Conservation (phyloP, 2,797 vertebrate genomes). For the Strix occidentalis region DNA sequence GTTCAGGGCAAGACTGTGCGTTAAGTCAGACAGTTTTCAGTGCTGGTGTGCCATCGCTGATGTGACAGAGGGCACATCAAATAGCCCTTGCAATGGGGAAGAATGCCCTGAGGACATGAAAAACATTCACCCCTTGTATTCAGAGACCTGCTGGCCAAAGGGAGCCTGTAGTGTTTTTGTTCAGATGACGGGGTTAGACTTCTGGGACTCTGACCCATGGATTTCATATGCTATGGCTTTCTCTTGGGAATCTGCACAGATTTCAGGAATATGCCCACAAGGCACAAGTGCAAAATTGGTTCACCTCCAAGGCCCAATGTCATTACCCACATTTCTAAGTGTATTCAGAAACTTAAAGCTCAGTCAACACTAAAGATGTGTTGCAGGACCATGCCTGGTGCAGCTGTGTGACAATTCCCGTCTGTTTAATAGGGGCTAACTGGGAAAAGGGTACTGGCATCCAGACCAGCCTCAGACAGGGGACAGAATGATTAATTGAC, state of each 20-base stretch:
- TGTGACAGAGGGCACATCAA: background rate
- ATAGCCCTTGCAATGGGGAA: background rate
- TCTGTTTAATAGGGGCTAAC: background rate
- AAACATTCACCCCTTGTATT: rapidly evolving
- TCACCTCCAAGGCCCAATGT: background rate
- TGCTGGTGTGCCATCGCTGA: background rate
- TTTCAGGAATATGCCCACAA: background rate
- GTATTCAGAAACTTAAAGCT: background rate
- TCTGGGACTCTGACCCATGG: background rate
- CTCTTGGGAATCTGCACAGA: background rate
- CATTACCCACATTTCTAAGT: background rate
- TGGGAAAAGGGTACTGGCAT: background rate
- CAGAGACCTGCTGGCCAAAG: background rate
- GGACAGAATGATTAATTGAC: background rate
- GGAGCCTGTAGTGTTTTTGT: background rate
- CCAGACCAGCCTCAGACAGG: background rate
- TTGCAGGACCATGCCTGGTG: background rate
- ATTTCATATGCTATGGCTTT: background rate
- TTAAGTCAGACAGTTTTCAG: background rate
- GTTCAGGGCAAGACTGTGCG: background rate
- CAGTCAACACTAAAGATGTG: rapidly evolving
- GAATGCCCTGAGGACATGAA: background rate
- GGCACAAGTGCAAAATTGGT: background rate
- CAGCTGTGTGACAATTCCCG: background rate
- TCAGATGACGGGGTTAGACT: background rate